Conservation (phyloP, 2,797 vertebrate genomes). For the Linurgus olivaceus region DNA sequence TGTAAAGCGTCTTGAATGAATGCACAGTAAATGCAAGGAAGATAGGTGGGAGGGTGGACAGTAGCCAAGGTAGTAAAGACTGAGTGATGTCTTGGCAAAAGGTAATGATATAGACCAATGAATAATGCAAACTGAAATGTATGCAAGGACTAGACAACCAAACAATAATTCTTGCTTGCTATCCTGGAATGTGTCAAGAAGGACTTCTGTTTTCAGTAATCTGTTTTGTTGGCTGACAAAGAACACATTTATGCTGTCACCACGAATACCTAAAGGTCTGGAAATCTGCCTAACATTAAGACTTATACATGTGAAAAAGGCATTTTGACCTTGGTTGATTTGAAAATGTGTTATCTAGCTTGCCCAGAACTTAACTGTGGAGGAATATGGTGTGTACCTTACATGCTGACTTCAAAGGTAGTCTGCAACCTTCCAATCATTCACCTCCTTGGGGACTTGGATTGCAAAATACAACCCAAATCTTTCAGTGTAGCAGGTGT, state of each 20-base stretch:
- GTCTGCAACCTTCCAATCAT: background rate
- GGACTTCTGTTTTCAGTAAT: constrained; percentile 24
- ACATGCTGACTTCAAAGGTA: background rate
- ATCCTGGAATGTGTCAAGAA: constrained; percentile 13
- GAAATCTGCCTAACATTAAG: constrained; percentile 18
- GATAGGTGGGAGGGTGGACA: background rate
- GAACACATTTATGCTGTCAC: constrained; percentile 43
- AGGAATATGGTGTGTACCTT: background rate
- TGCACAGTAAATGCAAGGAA: background rate
- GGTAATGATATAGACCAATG: background rate
- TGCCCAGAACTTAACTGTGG: constrained; percentile 2
- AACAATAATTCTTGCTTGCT: background rate
- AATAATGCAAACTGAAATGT: constrained; percentile 12
- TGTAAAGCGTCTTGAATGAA: background rate
- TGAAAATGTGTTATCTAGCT: constrained; percentile 39
- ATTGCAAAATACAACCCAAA: background rate
- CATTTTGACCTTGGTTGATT: constrained; percentile 24
- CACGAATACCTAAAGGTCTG: background rate
- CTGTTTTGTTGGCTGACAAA: constrained; percentile 30
- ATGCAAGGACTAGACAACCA: background rate
- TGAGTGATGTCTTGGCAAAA: background rate
- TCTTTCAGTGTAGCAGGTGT: background rate
- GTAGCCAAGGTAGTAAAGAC: background rate
- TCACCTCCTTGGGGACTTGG: background rate
- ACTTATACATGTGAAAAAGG: background rate